Conservation (phyloP, 1,140 invertebrate genomes). For the Neodiprion fabricii region DNA sequence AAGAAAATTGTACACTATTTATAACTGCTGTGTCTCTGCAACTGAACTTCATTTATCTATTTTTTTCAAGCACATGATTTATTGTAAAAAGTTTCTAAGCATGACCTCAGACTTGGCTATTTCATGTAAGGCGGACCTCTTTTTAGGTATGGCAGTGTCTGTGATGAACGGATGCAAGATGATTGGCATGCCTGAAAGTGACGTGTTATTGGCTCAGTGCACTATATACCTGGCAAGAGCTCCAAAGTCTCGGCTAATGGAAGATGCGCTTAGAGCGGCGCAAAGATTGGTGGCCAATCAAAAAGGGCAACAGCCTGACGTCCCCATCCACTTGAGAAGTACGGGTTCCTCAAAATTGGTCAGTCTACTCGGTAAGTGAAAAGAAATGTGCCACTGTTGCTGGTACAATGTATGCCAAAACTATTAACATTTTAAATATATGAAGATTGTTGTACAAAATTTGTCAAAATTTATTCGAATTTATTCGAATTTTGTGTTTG, state of each 20-base stretch:
- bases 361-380: constrained; percentile 71
- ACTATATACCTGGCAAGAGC: constrained; percentile 78
- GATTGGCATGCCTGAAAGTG: constrained; percentile 83
- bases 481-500: too few species aligned
- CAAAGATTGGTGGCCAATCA: constrained; percentile 64
- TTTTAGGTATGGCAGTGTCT: constrained; percentile 67
- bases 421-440: constrained; percentile 20
- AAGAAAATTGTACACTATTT: constrained; percentile 33
- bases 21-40: not conserved
- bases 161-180: constrained; percentile 82
- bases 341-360: constrained; percentile 77
- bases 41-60: constrained; percentile 1
- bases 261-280: constrained; percentile 70
- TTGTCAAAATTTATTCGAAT: not conserved
- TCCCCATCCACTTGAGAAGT: constrained; percentile 80
- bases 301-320: constrained; percentile 74
- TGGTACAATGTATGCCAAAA: constrained; percentile 9
- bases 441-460: not conserved
- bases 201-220: constrained; percentile 79
- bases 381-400: too few species aligned
- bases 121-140: too few species aligned
- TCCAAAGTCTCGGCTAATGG: constrained; percentile 76
- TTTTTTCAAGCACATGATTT: constrained; percentile 6
- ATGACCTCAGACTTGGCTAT: too few species aligned
- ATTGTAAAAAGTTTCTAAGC: too few species aligned